Conservation (phyloP, 2,888 invertebrate genomes). For the Cerastis leucographa region DNA sequence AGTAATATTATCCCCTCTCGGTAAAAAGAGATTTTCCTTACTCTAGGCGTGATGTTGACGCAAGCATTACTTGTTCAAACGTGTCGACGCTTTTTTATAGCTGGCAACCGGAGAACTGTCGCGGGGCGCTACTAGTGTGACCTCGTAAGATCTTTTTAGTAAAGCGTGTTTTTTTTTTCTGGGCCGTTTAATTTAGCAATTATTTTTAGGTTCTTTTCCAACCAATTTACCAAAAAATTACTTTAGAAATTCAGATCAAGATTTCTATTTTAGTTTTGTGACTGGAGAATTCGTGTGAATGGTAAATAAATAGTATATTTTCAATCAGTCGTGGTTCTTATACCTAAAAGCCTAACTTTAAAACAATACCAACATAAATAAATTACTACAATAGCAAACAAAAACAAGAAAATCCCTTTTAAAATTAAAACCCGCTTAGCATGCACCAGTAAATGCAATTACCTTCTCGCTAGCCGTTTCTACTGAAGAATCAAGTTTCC, state of each 20-base stretch:
- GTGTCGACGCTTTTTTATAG: slow-evolving; percentile 79
- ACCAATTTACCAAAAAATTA: neutral
- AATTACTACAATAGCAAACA: slow-evolving; percentile 43
- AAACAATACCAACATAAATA: slow-evolving; percentile 4
- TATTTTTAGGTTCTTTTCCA: neutral
- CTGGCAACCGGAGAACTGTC: slow-evolving; percentile 69
- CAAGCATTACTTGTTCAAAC: slow-evolving; percentile 87
- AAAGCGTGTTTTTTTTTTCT: slow-evolving; percentile 19
- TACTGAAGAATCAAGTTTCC: slow-evolving; percentile 59
- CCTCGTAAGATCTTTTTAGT: slow-evolving; percentile 51
- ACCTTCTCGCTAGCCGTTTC: slow-evolving; percentile 57
- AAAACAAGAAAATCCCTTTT: slow-evolving; percentile 38
- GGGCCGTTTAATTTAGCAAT: neutral
- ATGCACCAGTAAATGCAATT: slow-evolving; percentile 58
- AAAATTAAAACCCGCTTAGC: slow-evolving; percentile 58
- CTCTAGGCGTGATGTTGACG: slow-evolving; percentile 79
- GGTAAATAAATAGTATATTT: no score
- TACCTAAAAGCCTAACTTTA: slow-evolving; percentile 5
- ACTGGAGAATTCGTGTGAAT: neutral
- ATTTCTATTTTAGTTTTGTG: neutral
- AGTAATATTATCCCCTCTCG: slow-evolving; percentile 65
- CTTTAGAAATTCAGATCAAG: neutral
- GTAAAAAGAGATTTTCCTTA: slow-evolving; percentile 72
- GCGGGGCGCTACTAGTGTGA: slow-evolving; percentile 59
- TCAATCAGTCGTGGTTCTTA: neutral